Conservation (phyloP, 2,888 invertebrate genomes). For the Cinara cedri region DNA sequence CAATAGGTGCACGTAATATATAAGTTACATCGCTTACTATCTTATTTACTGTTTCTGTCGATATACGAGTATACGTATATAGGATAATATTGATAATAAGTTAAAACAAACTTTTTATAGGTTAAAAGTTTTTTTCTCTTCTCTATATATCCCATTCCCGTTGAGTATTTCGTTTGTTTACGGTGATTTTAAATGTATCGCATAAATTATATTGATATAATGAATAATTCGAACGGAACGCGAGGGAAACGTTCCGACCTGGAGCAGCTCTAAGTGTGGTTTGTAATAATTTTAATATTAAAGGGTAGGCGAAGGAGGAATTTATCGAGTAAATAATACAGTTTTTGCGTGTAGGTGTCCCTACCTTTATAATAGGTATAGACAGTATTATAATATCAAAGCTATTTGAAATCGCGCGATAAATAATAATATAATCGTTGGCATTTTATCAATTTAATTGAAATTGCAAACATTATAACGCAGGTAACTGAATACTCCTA, state of each 20-base stretch:
- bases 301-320: not conserved
- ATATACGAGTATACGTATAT: too few relatives aligned
- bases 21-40: not conserved
- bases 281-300: too few relatives aligned
- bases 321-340: not conserved
- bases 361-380: too few relatives aligned
- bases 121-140: not conserved
- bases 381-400: too few relatives aligned
- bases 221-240: too few relatives aligned
- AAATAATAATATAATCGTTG: too few relatives aligned
- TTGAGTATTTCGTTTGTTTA: not conserved
- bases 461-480: too few relatives aligned
- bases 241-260: too few relatives aligned
- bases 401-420: not conserved
- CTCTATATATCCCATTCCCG: not conserved
- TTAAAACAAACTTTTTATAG: slow-evolving; percentile 18
- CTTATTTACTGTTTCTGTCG: not conserved
- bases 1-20: not conserved
- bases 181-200: not conserved
- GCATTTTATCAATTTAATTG: too few relatives aligned
- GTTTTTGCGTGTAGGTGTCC: not conserved
- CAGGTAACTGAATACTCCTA: too few relatives aligned
- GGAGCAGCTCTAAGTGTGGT: too few relatives aligned
- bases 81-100: slow-evolving; percentile 5
- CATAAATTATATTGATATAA: not conserved